Evolutionary conservation across 23 tunicate genomes (phyloP).

Genomic region (Ciona savignyi): DNA sequence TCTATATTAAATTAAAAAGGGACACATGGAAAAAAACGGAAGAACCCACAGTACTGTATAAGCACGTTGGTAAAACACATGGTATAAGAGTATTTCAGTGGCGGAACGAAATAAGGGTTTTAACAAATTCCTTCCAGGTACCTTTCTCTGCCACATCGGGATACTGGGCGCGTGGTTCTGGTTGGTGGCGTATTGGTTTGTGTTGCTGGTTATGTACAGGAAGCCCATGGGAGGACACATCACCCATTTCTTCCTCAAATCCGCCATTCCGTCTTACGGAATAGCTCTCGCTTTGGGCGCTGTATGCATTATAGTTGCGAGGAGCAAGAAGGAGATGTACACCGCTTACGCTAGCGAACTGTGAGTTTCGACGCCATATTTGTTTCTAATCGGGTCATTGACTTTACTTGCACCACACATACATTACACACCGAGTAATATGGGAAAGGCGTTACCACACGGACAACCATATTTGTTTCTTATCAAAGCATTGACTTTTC

Average conservation of each 20-base stretch:
- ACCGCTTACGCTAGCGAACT: neutral
- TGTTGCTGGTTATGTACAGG: conserved; percentile 50
- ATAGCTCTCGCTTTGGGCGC: conserved; percentile 18
- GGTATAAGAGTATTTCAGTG: no score
- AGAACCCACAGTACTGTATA: no score
- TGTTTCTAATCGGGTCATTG: no score
- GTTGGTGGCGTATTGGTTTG: conserved; percentile 52
- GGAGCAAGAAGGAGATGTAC: neutral
- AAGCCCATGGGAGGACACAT: conserved; percentile 65
- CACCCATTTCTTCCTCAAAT: conserved; percentile 48
- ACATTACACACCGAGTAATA: no score
- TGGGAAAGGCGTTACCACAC: no score
- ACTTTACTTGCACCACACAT: no score
- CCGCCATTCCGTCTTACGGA: conserved; percentile 45
- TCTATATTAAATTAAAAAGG: no score
- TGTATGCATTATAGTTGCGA: conserved; percentile 26
- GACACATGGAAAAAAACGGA: no score
- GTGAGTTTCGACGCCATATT: conserved; percentile 42
- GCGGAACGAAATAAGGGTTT: no score
- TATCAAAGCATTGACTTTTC: no score
- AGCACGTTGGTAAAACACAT: no score
- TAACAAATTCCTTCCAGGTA: conserved; percentile 18
- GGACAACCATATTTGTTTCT: no score
- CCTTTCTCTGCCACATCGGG: conserved; percentile 56
- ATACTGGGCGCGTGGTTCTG: conserved; percentile 68